phyloP scores from a whole-genome alignment of 2,888 invertebrate species.

The Lypha dubia region DNA sequence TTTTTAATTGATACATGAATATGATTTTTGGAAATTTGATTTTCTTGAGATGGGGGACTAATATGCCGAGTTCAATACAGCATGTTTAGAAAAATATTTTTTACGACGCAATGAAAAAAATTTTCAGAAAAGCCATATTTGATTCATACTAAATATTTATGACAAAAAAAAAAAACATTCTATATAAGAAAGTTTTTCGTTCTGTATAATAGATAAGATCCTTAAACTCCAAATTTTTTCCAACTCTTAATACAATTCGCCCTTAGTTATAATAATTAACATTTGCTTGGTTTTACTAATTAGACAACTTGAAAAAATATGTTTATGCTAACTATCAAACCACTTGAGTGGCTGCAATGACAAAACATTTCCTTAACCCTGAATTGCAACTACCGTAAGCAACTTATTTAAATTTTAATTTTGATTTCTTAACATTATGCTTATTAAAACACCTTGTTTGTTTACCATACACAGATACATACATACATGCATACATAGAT shows the following conservation, averaged over 20 bases:
- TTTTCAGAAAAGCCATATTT: too few species aligned
- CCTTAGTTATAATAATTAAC: conserved; percentile 7
- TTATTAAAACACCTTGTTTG: conserved; percentile 20
- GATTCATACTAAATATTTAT: too few species aligned
- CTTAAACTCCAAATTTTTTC: not conserved
- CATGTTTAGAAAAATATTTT: too few species aligned
- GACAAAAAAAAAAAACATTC: too few species aligned
- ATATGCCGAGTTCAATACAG: too few species aligned
- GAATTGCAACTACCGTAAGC: conserved; percentile 22
- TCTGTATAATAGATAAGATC: not conserved
- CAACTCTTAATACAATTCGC: not conserved
- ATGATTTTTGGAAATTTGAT: too few species aligned
- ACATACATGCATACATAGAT: too few species aligned
- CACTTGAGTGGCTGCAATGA: conserved; percentile 25
- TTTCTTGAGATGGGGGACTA: too few species aligned
- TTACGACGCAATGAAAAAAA: too few species aligned
- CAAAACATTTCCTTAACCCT: conserved; percentile 53
- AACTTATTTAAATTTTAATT: conserved; percentile 43
- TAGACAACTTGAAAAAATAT: conserved; percentile 28
- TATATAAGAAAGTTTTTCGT: too few species aligned
- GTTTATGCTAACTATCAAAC: conserved; percentile 34
- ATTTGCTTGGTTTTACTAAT: conserved; percentile 24
- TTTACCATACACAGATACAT: conserved; percentile 10
- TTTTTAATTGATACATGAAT: too few species aligned
- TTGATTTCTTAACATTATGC: conserved; percentile 1